Percentiles rank a stretch among this genome's conserved stretches.
Conservation (phyloP, 2,797 vertebrate genomes). For the Sandelia bainsii region DNA sequence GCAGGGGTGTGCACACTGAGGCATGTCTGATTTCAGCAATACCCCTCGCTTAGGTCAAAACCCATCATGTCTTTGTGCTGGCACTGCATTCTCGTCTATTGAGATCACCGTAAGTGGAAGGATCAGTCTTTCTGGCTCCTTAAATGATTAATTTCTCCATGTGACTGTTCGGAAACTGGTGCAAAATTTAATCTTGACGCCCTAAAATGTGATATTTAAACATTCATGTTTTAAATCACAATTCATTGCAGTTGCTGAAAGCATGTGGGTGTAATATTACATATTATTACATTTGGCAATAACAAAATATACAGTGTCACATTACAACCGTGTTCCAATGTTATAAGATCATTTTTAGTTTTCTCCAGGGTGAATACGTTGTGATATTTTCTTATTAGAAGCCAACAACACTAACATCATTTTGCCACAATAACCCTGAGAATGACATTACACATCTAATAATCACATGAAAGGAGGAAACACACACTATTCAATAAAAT, state of each 20-base stretch:
- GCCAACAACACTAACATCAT: constrained; percentile 10
- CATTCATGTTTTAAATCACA: constrained; percentile 1
- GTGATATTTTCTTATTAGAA: background rate
- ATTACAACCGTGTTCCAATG: constrained; percentile 17
- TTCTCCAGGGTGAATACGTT: constrained; percentile 7
- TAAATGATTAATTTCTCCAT: background rate
- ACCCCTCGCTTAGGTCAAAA: background rate
- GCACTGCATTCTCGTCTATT: constrained; percentile 31
- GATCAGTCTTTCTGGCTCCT: background rate
- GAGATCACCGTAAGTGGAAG: constrained; percentile 16
- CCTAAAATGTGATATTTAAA: constrained; percentile 8
- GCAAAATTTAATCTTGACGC: constrained; percentile 25
- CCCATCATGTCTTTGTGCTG: background rate
- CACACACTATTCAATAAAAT: background rate
- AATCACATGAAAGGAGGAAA: constrained; percentile 30
- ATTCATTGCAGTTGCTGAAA: background rate
- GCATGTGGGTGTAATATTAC: background rate
- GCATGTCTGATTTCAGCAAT: background rate
- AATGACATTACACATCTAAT: constrained; percentile 48
- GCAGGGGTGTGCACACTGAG: constrained; percentile 2
- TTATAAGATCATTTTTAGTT: background rate
- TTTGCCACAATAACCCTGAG: constrained; percentile 50
- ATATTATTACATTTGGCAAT: constrained; percentile 21
- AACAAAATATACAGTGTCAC: constrained; percentile 17
- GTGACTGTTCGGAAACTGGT: constrained; percentile 29